Percentiles rank a stretch among this genome's conserved stretches.
Evolutionary conservation across 2,888 invertebrate genomes (phyloP).

Genomic region (Pterobdella sp.): DNA sequence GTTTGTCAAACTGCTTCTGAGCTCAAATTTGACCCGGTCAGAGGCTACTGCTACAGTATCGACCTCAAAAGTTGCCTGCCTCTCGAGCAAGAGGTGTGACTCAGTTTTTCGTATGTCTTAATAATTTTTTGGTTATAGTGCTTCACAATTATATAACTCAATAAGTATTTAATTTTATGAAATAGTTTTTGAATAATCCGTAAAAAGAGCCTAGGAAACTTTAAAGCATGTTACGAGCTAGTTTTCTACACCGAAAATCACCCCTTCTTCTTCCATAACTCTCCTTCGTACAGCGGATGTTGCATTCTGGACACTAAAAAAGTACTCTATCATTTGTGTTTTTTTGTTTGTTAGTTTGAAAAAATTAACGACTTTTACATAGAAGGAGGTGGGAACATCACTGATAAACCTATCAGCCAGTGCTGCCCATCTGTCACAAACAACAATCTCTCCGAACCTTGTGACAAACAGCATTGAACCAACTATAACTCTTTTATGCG

Average conservation of each 20-base stretch:
- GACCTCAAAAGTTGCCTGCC: conserved; percentile 3
- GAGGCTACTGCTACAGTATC: conserved; percentile 20
- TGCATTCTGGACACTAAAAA: background rate
- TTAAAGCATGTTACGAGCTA: background rate
- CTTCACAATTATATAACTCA: no score
- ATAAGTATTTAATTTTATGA: no score
- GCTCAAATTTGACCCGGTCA: background rate
- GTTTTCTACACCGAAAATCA: background rate
- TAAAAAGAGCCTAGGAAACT: no score
- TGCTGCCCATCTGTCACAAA: no score
- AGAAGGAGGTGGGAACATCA: no score
- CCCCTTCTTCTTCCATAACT: background rate
- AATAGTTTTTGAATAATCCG: no score
- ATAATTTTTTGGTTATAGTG: no score
- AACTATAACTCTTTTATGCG: background rate
- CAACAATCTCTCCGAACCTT: background rate
- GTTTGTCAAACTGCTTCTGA: background rate
- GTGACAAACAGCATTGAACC: background rate
- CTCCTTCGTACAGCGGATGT: background rate
- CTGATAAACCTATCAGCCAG: no score
- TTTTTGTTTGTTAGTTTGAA: no score
- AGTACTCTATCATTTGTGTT: background rate
- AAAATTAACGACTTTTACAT: no score
- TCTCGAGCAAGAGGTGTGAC: conserved; percentile 18
- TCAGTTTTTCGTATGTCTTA: no score